Evolutionary conservation across 2,888 invertebrate genomes (phyloP), one percentile per base, ranked within the genome.

Genomic region (Rotaria magnacalcarata): DNA sequence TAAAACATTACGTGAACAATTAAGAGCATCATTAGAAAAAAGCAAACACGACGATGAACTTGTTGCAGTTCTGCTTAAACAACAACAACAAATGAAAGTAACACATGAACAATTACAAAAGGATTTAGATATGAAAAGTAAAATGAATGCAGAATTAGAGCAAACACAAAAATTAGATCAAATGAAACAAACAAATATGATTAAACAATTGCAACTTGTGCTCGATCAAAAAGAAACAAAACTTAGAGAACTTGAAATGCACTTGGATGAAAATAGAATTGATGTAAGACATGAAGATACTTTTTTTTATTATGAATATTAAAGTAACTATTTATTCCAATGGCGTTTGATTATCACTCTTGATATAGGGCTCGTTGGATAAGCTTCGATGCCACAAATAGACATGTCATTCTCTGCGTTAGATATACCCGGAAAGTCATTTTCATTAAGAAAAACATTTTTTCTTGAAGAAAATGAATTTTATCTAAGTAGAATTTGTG

Each of bases 11-110:
- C 91, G 90, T 88, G 89, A 90, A 85, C 90, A 91, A 86, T 88
- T 90, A 58, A 88, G 89, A 85, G 90, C 89, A 14, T 88, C 91
- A 58, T 86, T 90, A 84, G 89, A 90, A 85, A 91, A 91, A 87
- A 90, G 90, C 54, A 88, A 89, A 87, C 90, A 91, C 89, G 91
- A 91, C 88, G 90, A 91, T 88, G 91, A 91, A 88, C 89, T 91
- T 21, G 90, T 91, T 74, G 89, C 89, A 50, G 90, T 91, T 54
- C 87, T 91, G 43, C 89, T 91, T 89, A 67, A 75, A 52, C 86
- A 80, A 80, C 75, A 80, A 47, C 41, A 80, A 41, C 75, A 80
- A 47, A 24, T 80, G 24, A 80, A 80, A 80, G 21, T 34, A 8
- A 24, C 47, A 80, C 24, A 47, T 16, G 75, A 80, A 43, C 75